These are phyloP conservation scores for Lithobates pipiens DNA, from an alignment of 2,797 vertebrate genomes.

Conservation along the genomic window DNA sequence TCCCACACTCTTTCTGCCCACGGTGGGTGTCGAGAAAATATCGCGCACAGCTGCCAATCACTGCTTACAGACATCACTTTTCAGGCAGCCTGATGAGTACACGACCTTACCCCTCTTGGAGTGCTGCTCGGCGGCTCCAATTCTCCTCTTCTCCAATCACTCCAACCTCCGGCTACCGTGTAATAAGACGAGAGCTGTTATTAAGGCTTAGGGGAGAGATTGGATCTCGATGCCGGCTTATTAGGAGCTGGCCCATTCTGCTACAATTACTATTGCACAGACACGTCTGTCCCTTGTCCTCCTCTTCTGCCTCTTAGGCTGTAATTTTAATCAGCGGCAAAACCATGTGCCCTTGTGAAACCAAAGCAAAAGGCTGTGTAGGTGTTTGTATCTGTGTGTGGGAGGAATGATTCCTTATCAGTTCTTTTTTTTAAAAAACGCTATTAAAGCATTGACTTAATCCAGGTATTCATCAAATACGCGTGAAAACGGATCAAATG, in stretches of 20 bases:
- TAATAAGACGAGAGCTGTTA: slow-evolving; percentile 9
- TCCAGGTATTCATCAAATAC: background rate
- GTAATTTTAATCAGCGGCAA: background rate
- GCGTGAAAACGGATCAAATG: too few species aligned
- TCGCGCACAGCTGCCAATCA: slow-evolving; percentile 17
- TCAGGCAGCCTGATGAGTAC: slow-evolving; percentile 15
- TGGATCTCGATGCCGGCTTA: background rate
- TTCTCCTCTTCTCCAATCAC: background rate
- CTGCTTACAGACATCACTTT: slow-evolving; percentile 24
- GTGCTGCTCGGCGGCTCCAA: background rate
- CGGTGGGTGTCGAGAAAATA: slow-evolving; percentile 3
- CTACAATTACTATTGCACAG: background rate
- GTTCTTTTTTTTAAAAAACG: background rate
- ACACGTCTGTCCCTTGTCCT: background rate
- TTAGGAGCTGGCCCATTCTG: slow-evolving; percentile 4
- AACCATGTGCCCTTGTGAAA: background rate
- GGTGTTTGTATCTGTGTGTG: background rate
- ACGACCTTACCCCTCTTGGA: background rate
- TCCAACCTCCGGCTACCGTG: background rate
- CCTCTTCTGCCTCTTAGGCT: background rate
- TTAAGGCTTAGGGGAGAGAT: slow-evolving; percentile 8
- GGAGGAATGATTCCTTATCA: background rate
- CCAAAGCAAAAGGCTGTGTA: background rate
- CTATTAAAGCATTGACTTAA: background rate
- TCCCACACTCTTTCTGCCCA: slow-evolving; percentile 19